phyloP scores from a whole-genome alignment of 2,888 invertebrate species.

The Suillia variegata region DNA sequence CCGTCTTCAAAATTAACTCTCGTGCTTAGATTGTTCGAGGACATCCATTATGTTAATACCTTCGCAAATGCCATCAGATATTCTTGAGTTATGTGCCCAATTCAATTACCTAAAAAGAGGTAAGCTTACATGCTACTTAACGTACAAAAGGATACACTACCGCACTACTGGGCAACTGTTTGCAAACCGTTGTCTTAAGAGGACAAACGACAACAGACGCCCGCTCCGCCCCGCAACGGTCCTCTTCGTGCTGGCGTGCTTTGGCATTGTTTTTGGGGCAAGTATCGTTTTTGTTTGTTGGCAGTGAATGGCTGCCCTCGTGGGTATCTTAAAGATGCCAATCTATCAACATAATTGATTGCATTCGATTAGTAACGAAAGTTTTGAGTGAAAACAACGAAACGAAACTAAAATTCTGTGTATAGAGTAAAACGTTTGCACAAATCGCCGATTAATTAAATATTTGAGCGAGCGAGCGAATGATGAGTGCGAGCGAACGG shows the following conservation, averaged over 20 bases:
- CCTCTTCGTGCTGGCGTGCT: no score
- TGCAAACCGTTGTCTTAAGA: no score
- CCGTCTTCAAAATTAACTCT: no score
- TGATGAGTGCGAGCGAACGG: neutral
- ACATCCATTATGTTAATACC: slow-evolving; percentile 7
- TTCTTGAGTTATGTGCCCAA: slow-evolving; percentile 1
- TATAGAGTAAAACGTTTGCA: slow-evolving; percentile 36
- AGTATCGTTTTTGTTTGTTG: no score
- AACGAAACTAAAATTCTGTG: neutral
- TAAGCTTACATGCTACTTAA: slow-evolving; percentile 6
- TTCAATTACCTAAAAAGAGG: slow-evolving; percentile 7
- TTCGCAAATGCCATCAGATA: neutral
- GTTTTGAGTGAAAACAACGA: slow-evolving; percentile 19
- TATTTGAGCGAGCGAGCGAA: slow-evolving; percentile 36
- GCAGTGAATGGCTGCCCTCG: no score
- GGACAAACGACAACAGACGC: no score
- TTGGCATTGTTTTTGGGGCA: no score
- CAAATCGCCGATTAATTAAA: slow-evolving; percentile 56
- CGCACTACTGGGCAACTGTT: no score
- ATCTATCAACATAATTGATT: slow-evolving; percentile 50
- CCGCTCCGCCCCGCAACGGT: no score
- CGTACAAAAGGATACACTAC: neutral
- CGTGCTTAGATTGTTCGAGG: neutral
- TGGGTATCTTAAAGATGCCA: slow-evolving; percentile 3
- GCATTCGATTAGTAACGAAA: slow-evolving; percentile 55